These are phyloP conservation scores for Pseudomyrmex sp. DNA, from an alignment of 1,140 invertebrate genomes.

Conservation along the genomic window DNA sequence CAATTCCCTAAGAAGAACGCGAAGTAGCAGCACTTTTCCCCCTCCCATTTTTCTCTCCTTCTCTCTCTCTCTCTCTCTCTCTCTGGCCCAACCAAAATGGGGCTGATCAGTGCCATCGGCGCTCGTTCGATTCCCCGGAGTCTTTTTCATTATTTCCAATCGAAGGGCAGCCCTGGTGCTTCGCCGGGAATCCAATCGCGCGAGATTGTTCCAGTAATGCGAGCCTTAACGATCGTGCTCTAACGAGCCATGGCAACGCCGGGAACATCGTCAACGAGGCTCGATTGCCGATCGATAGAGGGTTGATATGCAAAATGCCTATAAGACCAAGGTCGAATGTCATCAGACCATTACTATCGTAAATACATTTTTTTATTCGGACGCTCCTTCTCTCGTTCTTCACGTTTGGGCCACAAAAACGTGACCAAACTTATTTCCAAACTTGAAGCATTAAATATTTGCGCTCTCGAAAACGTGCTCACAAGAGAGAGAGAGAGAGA, in stretches of 20 bases:
- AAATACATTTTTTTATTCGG: neutral
- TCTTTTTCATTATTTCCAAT: conserved; percentile 67
- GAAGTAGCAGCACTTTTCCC: no score
- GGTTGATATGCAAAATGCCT: conserved; percentile 38
- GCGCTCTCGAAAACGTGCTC: no score
- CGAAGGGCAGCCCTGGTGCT: conserved; percentile 35
- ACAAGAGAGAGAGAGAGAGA: no score
- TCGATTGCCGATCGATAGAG: conserved; percentile 8
- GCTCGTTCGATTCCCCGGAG: conserved; percentile 40
- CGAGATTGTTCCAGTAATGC: conserved; percentile 54
- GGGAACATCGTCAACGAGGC: conserved; percentile 1
- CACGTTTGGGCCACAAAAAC: neutral
- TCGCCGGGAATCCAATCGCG: conserved; percentile 57
- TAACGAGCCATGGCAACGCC: conserved; percentile 43
- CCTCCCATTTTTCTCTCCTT: neutral
- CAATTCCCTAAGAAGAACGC: conserved; percentile 18
- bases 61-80: conserved; percentile 12
- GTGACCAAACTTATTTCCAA: no score
- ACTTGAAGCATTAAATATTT: no score
- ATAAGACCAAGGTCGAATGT: conserved; percentile 15
- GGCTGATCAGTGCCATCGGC: conserved; percentile 31
- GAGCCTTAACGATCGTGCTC: conserved; percentile 50
- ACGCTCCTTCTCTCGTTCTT: neutral
- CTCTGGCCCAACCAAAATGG: neutral
- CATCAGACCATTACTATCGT: neutral